Base-by-base conservation (phyloP, 2,888 invertebrate species). In the Polymixis lichenea region DNA sequence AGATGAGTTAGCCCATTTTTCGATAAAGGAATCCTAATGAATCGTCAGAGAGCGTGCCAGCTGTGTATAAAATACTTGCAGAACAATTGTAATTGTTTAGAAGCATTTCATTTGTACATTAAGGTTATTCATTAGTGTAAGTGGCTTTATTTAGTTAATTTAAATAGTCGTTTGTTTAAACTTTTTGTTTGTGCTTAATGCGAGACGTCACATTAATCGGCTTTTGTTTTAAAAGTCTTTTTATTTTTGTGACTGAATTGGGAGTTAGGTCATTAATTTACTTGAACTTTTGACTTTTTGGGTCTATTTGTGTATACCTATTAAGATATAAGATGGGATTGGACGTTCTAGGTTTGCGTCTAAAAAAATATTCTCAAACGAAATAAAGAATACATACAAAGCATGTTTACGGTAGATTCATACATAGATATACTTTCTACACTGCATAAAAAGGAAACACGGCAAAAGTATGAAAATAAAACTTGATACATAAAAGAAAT, bases 71-170 rank as follows among this genome's bases (percentile, higher is more conserved):
- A 86, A 55, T 72, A 60, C 55, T 67, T 51, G 15, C 49, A 38
- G 53, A 77, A 80, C 60, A 82, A 75, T 75, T 83, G 72, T 80
- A 72, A 76, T 75, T 77, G 60, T 85, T 83, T 74, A 67, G 58
- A 66, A 77, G 65, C 73, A 82, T 82, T 83, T 80, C 67, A 83
- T 66, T 67, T 79, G 79, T 75, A 68, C 73, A 73, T 85, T 69
- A 65, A 58, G 65, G 75, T 75, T 68, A 85, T 85, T 84, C 66
- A 85, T 74, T 76, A 77, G 53, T 56, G 13, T 60, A 70, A 68
- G 75, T 82, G 73, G 76, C 82, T 77, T 81, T 86, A 71, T 73
- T 81, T 66, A 56, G 70, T 81, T 68, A 75, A 74, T 85, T 78
- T 75, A 68, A 78, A 77, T 75, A 71, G 65, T 70, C 72, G n/a